These are phyloP conservation scores for Aplochiton taeniatus DNA, from an alignment of 2,797 vertebrate species.

Conservation along the genomic window DNA sequence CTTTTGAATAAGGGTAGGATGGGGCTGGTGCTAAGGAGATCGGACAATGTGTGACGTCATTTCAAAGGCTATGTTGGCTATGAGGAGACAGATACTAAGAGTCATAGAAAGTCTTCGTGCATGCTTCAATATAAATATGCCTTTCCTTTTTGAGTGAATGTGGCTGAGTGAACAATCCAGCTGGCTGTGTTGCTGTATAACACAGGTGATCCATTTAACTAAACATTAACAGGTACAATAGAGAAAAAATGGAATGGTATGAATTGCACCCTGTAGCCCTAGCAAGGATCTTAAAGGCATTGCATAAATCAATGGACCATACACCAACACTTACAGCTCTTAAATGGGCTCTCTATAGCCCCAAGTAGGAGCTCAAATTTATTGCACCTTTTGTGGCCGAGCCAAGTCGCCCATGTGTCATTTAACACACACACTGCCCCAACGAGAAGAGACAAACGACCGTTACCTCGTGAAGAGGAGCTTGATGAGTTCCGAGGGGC, in stretches of 20 bases:
- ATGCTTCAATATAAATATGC: not conserved
- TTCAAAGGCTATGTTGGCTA: too few species aligned
- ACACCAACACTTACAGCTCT: too few species aligned
- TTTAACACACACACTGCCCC: too few species aligned
- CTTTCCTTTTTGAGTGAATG: not conserved
- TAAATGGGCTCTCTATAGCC: too few species aligned
- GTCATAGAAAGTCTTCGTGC: too few species aligned
- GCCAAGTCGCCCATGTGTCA: too few species aligned
- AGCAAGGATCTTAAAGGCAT: not conserved
- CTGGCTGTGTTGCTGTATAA: too few species aligned
- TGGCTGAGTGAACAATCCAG: too few species aligned
- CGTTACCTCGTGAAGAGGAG: conserved; percentile 74
- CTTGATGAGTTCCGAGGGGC: conserved; percentile 72
- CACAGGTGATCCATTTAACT: not conserved
- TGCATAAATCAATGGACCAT: not conserved
- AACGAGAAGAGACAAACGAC: too few species aligned
- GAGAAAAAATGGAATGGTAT: too few species aligned
- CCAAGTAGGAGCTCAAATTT: too few species aligned
- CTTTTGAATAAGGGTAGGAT: not conserved
- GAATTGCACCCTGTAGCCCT: not conserved
- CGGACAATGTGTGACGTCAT: not conserved
- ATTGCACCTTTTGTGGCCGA: too few species aligned
- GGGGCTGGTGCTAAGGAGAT: not conserved
- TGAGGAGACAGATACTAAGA: not conserved
- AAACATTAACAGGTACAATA: not conserved